A percentile compares a stretch with the other conserved stretches of the same genome.
phyloP scores from a whole-genome alignment of 1,140 invertebrate genomes.

The Schmidtea mediterranea region DNA sequence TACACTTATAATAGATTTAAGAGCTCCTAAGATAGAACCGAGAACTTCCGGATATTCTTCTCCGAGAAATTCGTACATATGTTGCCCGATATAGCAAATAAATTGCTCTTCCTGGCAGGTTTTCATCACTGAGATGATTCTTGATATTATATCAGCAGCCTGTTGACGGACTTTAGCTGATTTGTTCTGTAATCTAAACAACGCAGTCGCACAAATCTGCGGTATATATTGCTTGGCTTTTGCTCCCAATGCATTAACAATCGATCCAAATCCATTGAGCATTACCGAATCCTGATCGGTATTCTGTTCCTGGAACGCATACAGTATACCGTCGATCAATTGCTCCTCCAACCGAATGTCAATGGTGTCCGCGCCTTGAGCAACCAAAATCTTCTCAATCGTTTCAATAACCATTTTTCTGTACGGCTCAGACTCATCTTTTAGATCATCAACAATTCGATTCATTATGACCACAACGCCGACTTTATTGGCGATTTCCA shows the following conservation, averaged over 20 bases:
- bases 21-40: slow-evolving; percentile 80
- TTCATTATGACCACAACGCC: slow-evolving; percentile 94
- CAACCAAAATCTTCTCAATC: slow-evolving; percentile 89
- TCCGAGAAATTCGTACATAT: slow-evolving; percentile 94
- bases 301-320: slow-evolving; percentile 97
- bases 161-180: slow-evolving; percentile 96
- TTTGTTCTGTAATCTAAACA: slow-evolving; percentile 97
- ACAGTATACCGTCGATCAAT: slow-evolving; percentile 90
- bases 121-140: slow-evolving; percentile 96
- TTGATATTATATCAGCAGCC: slow-evolving; percentile 86
- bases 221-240: slow-evolving; percentile 89
- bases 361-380: slow-evolving; percentile 83
- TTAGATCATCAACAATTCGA: slow-evolving; percentile 87
- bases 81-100: slow-evolving; percentile 95
- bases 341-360: slow-evolving; percentile 90
- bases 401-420: slow-evolving; percentile 99
- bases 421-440: slow-evolving; percentile 98
- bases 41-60: slow-evolving; percentile 98
- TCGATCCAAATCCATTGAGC: slow-evolving; percentile 94
- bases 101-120: slow-evolving; percentile 97
- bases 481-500: slow-evolving; percentile 90
- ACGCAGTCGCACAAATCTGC: slow-evolving; percentile 95
- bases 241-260: slow-evolving; percentile 85
- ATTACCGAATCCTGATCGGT: slow-evolving; percentile 97
- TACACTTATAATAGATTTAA: slow-evolving; percentile 95